phyloP scores from a whole-genome alignment of 1,140 invertebrate genomes.

The Diorhabda sublineata region DNA sequence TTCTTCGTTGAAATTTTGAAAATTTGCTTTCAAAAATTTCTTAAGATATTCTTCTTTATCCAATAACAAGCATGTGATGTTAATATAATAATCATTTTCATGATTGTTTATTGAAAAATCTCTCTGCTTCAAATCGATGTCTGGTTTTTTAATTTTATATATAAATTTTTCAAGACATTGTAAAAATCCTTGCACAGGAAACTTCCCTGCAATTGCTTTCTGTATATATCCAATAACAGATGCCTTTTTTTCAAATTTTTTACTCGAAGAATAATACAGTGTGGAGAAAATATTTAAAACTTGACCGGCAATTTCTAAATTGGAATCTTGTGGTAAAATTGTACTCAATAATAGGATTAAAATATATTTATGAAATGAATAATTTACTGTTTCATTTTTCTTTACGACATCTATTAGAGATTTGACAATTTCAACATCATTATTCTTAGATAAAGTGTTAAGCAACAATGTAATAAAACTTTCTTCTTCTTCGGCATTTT shows the following conservation, averaged over 20 bases:
- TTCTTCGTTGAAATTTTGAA: constrained; percentile 10
- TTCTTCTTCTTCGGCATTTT: constrained; percentile 4
- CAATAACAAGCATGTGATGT: constrained; percentile 4
- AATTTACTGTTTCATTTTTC: constrained; percentile 39
- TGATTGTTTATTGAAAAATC: constrained; percentile 21
- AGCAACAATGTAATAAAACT: constrained; percentile 3
- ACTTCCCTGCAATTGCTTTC: constrained; percentile 24
- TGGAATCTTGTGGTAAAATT: constrained; percentile 22
- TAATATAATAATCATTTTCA: constrained; percentile 4
- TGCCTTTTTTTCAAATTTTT: constrained; percentile 6
- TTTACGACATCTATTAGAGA: constrained; percentile 30
- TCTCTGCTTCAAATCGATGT: constrained; percentile 12
- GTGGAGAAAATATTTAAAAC: constrained; percentile 47
- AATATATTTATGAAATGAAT: constrained; percentile 39
- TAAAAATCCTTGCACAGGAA: constrained; percentile 33
- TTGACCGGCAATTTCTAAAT: constrained; percentile 20
- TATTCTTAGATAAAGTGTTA: background rate
- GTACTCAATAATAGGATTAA: constrained; percentile 24
- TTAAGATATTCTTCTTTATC: constrained; percentile 1
- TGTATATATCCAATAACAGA: constrained; percentile 9
- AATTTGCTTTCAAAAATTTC: constrained; percentile 16
- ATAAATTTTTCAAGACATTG: constrained; percentile 33
- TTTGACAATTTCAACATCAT: constrained; percentile 3
- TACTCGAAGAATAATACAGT: constrained; percentile 22
- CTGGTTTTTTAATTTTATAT: constrained; percentile 23